phyloP scores from a whole-genome alignment of 2,888 invertebrate genomes.

The Branchellion lobata region DNA sequence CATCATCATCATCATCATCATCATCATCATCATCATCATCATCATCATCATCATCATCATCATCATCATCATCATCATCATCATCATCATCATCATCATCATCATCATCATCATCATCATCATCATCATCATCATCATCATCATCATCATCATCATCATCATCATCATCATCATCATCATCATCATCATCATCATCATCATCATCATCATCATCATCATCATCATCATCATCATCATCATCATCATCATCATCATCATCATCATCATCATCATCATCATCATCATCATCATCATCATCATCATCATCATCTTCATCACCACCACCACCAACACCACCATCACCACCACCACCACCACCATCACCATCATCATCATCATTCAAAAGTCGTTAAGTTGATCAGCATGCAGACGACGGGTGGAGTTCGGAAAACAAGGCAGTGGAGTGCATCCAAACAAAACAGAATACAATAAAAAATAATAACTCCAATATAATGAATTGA shows the following conservation, averaged over 20 bases:
- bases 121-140: neutral
- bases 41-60: slow-evolving; percentile 17
- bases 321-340: neutral
- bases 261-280: neutral
- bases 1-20: neutral
- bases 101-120: neutral
- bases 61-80: slow-evolving; percentile 3
- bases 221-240: neutral
- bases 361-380: too few species aligned
- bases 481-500: too few species aligned
- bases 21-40: slow-evolving; percentile 13
- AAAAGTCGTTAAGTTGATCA: too few species aligned
- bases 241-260: slow-evolving; percentile 2
- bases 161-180: slow-evolving; percentile 22
- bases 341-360: too few species aligned
- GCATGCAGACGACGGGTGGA: too few species aligned
- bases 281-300: slow-evolving; percentile 7
- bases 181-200: slow-evolving; percentile 14
- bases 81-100: slow-evolving; percentile 1
- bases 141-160: slow-evolving; percentile 16
- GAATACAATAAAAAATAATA: too few species aligned
- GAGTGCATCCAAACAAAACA: too few species aligned
- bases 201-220: slow-evolving; percentile 12
- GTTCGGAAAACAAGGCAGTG: too few species aligned
- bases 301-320: slow-evolving; percentile 11